Conservation (phyloP, 2,888 invertebrate genomes). For the Sarcophaga subvicina region DNA sequence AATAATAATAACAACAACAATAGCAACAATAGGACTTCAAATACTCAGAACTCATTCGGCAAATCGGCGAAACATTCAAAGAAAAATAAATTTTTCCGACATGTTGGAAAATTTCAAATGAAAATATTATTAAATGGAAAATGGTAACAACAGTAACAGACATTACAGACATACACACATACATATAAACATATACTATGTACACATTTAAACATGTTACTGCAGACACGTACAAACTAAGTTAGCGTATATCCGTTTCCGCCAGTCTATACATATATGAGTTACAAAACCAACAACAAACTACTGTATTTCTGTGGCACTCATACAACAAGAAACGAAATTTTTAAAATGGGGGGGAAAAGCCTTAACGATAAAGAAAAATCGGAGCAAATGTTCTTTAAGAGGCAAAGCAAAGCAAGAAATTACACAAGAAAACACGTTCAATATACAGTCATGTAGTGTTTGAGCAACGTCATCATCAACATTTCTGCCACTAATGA, state of each 20-base stretch:
- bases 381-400: background rate
- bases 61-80: background rate
- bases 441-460: conserved; percentile 26
- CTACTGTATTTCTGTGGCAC: background rate
- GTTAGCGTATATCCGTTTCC: conserved; percentile 67
- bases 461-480: conserved; percentile 6
- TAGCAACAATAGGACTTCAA: too few species aligned
- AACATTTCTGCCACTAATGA: background rate
- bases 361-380: conserved; percentile 23
- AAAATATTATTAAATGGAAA: conserved; percentile 61
- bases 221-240: conserved; percentile 34
- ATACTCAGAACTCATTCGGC: too few species aligned
- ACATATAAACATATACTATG: background rate
- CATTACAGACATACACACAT: background rate
- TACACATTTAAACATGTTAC: background rate
- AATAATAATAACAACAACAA: background rate
- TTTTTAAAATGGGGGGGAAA: conserved; percentile 21
- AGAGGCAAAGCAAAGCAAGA: conserved; percentile 13
- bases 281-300: conserved; percentile 33
- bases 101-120: conserved; percentile 52
- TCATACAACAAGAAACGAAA: background rate
- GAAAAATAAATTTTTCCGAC: background rate
- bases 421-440: conserved; percentile 26
- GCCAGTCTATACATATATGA: conserved; percentile 10
- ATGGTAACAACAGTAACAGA: background rate